phyloP scores from a whole-genome alignment of 1,140 invertebrate species.

The Musca domestica region DNA sequence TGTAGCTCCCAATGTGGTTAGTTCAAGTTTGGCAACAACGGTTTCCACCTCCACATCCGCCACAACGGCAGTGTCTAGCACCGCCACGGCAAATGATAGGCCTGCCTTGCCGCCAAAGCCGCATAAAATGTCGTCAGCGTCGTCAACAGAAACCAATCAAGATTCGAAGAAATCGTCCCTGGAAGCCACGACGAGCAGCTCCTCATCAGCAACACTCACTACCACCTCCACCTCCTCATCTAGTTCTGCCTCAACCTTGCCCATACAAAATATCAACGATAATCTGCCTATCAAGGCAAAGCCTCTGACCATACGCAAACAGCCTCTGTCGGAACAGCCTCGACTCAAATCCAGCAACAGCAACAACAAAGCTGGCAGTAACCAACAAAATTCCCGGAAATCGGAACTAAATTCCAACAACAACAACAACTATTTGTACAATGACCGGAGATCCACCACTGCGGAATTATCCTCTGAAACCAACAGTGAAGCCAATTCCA shows the following conservation, averaged over 20 bases:
- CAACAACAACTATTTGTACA: not conserved
- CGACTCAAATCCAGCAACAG: conserved; percentile 65
- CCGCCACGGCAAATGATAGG: conserved; percentile 41
- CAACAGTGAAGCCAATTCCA: conserved; percentile 18
- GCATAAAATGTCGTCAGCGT: conserved; percentile 51
- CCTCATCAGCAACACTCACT: conserved; percentile 18
- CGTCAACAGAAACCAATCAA: conserved; percentile 35
- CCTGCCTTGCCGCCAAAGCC: conserved; percentile 76
- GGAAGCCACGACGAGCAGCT: not conserved
- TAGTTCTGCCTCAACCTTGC: conserved; percentile 37
- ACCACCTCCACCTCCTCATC: conserved; percentile 36
- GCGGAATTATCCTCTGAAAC: not conserved
- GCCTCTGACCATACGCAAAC: conserved; percentile 75
- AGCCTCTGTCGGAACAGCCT: conserved; percentile 71
- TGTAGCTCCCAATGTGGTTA: conserved; percentile 49
- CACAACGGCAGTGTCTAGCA: not conserved
- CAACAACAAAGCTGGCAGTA: conserved; percentile 35
- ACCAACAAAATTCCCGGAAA: conserved; percentile 21
- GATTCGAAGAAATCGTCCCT: conserved; percentile 5
- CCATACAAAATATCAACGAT: conserved; percentile 56
- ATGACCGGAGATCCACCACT: conserved; percentile 51
- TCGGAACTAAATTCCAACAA: conserved; percentile 50
- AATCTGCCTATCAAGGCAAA: conserved; percentile 69
- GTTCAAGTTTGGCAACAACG: conserved; percentile 52
- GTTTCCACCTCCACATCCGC: not conserved